Evolutionary conservation across 2,113 vertebrate genomes (phyloP).

Genomic region (Epinephelus cyanopodus): DNA sequence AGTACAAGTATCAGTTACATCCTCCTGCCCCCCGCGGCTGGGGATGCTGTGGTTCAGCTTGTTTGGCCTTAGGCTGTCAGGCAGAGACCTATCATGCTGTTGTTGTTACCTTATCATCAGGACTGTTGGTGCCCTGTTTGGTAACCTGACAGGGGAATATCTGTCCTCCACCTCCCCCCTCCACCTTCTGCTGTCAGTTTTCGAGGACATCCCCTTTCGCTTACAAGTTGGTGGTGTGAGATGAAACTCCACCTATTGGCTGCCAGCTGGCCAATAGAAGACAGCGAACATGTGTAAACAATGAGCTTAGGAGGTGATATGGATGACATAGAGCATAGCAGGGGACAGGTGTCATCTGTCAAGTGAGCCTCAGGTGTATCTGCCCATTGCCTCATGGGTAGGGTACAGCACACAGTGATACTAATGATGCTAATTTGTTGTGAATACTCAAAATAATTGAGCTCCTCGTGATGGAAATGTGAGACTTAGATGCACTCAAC

Average conservation of each 20-base stretch:
- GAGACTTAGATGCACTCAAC: background rate
- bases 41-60: conserved; percentile 16
- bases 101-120: conserved; percentile 55
- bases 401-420: conserved; percentile 2
- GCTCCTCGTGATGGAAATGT: conserved; percentile 5
- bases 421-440: conserved; percentile 18
- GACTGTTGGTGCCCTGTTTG: conserved; percentile 32
- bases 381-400: conserved; percentile 31
- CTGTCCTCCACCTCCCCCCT: conserved; percentile 9
- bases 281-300: conserved; percentile 52
- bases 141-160: conserved; percentile 60
- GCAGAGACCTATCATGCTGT: conserved; percentile 30
- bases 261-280: conserved; percentile 68
- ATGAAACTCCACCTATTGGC: conserved; percentile 57
- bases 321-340: conserved; percentile 39
- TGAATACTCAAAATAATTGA: conserved; percentile 1
- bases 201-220: conserved; percentile 61
- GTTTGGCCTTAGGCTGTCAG: conserved; percentile 47
- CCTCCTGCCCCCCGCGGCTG: background rate
- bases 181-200: conserved; percentile 15
- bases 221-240: conserved; percentile 80
- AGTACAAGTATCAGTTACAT: conserved; percentile 5
- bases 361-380: conserved; percentile 51
- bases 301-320: conserved; percentile 57
- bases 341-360: conserved; percentile 62